A percentile compares a stretch with the other conserved stretches of the same genome.
phyloP scores from a whole-genome alignment of 1,140 invertebrate genomes.

The Probaryconus sp. region DNA sequence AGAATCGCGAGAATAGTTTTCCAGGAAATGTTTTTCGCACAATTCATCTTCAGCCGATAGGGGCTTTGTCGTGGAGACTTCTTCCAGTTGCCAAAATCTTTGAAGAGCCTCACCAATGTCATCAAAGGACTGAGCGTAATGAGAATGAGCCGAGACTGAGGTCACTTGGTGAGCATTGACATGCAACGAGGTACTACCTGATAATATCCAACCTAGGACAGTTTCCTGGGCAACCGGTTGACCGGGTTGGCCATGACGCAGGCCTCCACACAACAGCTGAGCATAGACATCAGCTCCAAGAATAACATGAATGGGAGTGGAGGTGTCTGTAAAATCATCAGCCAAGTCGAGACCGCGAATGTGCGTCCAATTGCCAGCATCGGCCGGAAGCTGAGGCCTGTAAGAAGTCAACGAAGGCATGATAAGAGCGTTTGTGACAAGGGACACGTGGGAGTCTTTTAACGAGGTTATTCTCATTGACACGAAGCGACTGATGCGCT shows the following conservation, averaged over 20 bases:
- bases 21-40: no score
- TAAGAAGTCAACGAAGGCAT: no score
- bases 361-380: background rate
- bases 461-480: no score
- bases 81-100: constrained; percentile 8
- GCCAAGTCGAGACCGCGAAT: background rate
- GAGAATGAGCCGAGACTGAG: background rate
- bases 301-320: constrained; percentile 3
- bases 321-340: background rate
- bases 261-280: background rate
- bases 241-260: background rate
- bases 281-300: constrained; percentile 20
- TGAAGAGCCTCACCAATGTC: background rate
- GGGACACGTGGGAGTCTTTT: no score
- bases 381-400: no score
- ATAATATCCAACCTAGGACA: constrained; percentile 17
- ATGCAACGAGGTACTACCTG: background rate
- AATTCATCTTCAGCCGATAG: no score
- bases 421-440: no score
- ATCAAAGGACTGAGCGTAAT: background rate
- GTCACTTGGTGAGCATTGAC: no score
- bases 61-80: no score
- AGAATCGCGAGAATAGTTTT: no score
- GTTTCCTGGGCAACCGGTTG: constrained; percentile 19
- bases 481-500: background rate